Evolutionary conservation across 2,888 invertebrate genomes (phyloP).

Genomic region (Drosophila vallismaia): DNA sequence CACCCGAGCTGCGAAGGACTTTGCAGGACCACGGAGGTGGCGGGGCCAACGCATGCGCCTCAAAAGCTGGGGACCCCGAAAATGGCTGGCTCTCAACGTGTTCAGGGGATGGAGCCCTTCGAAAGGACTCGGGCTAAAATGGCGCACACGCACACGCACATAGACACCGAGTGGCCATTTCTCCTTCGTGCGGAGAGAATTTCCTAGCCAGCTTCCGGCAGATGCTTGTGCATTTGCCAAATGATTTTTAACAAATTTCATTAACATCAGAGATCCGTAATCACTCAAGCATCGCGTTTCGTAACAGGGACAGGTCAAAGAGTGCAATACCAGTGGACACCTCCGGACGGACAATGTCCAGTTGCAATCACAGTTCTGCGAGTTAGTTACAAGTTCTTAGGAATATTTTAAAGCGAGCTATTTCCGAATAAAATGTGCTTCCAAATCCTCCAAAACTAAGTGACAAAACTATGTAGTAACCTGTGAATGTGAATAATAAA

Average conservation of each 20-base stretch:
- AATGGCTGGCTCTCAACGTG: slow-evolving; percentile 61
- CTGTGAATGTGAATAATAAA: slow-evolving; percentile 33
- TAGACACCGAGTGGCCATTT: slow-evolving; percentile 43
- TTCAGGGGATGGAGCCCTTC: slow-evolving; percentile 28
- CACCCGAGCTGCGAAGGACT: slow-evolving; percentile 18
- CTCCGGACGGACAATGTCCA: slow-evolving; percentile 18
- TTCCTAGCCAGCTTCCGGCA: slow-evolving; percentile 60
- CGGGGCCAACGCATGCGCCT: slow-evolving; percentile 47
- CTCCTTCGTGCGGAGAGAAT: slow-evolving; percentile 77
- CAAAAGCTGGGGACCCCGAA: slow-evolving; percentile 56
- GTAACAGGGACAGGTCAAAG: slow-evolving; percentile 60
- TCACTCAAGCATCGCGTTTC: slow-evolving; percentile 83
- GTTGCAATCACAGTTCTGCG: slow-evolving; percentile 22
- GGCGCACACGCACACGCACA: slow-evolving; percentile 36
- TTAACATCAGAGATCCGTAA: slow-evolving; percentile 82
- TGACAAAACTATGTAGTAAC: slow-evolving; percentile 26
- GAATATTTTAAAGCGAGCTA: not conserved
- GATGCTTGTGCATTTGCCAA: slow-evolving; percentile 47
- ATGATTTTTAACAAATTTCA: slow-evolving; percentile 81
- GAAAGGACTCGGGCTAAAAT: slow-evolving; percentile 41
- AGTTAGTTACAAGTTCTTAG: not conserved
- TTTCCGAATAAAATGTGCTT: not conserved
- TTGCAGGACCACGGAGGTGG: slow-evolving; percentile 50
- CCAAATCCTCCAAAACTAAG: not conserved
- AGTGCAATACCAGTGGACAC: slow-evolving; percentile 48